Base-by-base conservation (phyloP, 2,797 vertebrate genomes). In the Sebastes ruberrimus region DNA sequence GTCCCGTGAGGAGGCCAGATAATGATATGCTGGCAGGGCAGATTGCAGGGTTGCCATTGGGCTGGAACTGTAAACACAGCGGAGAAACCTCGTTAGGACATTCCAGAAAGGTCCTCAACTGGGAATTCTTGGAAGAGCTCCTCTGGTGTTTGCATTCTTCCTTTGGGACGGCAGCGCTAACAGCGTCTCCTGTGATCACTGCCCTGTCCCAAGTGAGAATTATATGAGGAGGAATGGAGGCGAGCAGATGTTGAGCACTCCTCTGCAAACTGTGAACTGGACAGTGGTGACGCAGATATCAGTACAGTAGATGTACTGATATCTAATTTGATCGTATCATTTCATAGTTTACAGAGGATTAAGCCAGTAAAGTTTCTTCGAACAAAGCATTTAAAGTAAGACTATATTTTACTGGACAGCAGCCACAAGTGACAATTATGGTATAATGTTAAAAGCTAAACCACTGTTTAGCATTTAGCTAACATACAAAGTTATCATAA, bases 61-160 rank as follows among this genome's bases (percentile, higher is more conserved):
- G 60, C 90, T 92, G 91, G 90, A 91, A 94, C 92, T 92, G 93
- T 94, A 94, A 95, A 94, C 94, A 93, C 86, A 77, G 84, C 69
- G 28, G 87, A 81, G 88, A 78, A 88, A 82, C 87, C 93, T 94
- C 74, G 89, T 94, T 93, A 92, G 91, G 89, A 93, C 93, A 95
- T 95, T 95, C 94, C 94, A 92, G 92, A 94, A 94, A 93, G 85
- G 89, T 94, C 93, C 91, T 95, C 89, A 89, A 93, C 87, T 90
- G 81, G 86, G 88, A 86, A 94, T 95, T 94, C 93, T 94, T 94
- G 93, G 94, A 93, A 94, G 90, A 81, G 89, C 72, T 52, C 42
- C 75, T 86, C 13, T 71, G 78, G 68, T 93, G 91, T 94, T 95
- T 95, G 92, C 91, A 94, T 95, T 94, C 91, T 82, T 94, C 76